Percentiles rank a stretch among this genome's conserved stretches.
These are phyloP conservation scores for Celastrina argiolus DNA, from an alignment of 2,888 invertebrate genomes.

Conservation along the genomic window DNA sequence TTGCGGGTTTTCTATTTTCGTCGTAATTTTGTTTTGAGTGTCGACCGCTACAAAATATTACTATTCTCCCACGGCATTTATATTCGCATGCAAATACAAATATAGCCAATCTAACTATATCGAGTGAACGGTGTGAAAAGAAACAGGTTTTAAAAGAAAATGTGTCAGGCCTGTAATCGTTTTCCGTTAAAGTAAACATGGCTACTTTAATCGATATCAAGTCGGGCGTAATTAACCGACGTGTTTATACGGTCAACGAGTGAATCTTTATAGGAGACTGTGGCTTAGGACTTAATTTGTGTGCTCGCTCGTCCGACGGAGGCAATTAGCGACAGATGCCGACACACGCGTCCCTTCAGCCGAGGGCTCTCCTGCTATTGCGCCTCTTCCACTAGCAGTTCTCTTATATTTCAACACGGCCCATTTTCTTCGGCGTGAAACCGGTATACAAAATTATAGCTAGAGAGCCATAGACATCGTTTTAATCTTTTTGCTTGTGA, in stretches of 20 bases:
- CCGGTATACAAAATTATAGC: conserved; percentile 11
- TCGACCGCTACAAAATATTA: too few species aligned
- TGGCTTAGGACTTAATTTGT: conserved; percentile 23
- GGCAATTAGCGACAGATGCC: conserved; percentile 65
- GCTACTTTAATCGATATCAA: conserved; percentile 12
- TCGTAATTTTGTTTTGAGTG: too few species aligned
- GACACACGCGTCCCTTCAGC: conserved; percentile 46
- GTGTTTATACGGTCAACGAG: conserved; percentile 23
- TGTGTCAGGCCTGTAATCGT: conserved; percentile 15
- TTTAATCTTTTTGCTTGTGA: conserved; percentile 1
- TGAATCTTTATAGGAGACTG: conserved; percentile 25
- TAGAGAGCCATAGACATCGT: conserved; percentile 1
- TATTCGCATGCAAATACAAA: not conserved
- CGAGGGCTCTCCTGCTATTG: conserved; percentile 36
- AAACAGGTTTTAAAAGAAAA: conserved; percentile 16
- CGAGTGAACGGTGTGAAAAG: not conserved
- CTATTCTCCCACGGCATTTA: too few species aligned
- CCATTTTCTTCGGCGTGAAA: conserved; percentile 27
- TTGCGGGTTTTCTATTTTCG: too few species aligned
- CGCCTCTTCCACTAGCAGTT: conserved; percentile 26
- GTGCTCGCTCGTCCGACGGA: conserved; percentile 45
- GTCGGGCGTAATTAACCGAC: not conserved
- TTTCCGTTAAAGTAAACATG: conserved; percentile 5
- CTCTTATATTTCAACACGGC: conserved; percentile 28
- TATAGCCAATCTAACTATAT: not conserved